A percentile compares a stretch with the other conserved stretches of the same genome.
phyloP scores from a whole-genome alignment of 2,113 vertebrate species.

The Mus pahari region DNA sequence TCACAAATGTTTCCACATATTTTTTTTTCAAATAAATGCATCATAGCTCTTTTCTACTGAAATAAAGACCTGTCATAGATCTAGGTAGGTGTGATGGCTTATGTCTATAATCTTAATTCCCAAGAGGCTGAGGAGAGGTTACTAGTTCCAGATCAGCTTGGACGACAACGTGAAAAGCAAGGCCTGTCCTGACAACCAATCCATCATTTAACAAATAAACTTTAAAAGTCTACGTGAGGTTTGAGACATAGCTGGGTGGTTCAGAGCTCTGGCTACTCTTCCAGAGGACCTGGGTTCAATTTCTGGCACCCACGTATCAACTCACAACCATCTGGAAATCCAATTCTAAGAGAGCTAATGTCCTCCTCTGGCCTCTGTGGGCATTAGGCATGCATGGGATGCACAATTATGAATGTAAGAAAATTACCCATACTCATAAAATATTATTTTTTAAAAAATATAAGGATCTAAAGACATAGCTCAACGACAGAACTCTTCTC shows the following conservation, averaged over 20 bases:
- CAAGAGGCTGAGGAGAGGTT: background rate
- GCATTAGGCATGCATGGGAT: background rate
- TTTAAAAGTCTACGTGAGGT: background rate
- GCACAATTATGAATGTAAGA: background rate
- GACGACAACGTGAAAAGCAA: background rate
- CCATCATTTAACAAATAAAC: background rate
- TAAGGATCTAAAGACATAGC: background rate
- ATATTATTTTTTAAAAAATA: background rate
- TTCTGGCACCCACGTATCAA: background rate
- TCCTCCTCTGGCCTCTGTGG: background rate
- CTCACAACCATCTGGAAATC: background rate
- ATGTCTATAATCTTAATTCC: background rate
- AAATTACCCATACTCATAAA: background rate
- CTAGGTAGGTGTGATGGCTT: background rate
- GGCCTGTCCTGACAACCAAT: background rate
- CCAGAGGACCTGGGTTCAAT: background rate
- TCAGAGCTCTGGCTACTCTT: background rate
- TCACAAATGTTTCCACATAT: background rate
- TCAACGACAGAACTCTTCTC: background rate
- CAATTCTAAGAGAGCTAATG: background rate
- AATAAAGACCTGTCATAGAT: background rate
- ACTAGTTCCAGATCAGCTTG: background rate
- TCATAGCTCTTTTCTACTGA: background rate
- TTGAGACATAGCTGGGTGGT: background rate
- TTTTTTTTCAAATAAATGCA: background rate